Evolutionary conservation across 2,888 invertebrate genomes (phyloP), one percentile per base, ranked within the genome.

Genomic region (Synergus gifuensis): DNA sequence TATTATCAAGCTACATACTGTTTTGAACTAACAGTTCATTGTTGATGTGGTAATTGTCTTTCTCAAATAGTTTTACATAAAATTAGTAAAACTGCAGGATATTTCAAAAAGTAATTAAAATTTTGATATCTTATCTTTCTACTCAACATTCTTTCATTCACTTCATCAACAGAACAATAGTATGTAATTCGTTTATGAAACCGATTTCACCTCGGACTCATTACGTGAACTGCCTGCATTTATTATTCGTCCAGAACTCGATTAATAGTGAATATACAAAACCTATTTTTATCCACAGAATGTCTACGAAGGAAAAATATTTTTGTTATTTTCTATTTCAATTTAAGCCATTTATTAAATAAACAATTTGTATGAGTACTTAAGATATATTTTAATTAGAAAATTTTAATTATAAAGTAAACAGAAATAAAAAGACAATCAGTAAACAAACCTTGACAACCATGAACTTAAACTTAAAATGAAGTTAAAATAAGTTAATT

Each of bases 161-260:
- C n/a, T 9, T 66, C 44, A 66, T 44, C 42, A 66, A 40, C n/a
- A n/a, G 36, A 40, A 73, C 40, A 73, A 54, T 58, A 54, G 49
- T 73, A 36, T 36, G 36, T 36, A 58, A 58, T n/a, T 78, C 78
- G 76, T 79, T 77, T 81, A 60, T 78, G 64, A 54, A 78, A 76
- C 67, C 81, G 76, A 83, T 81, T 83, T 84, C 83, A 83, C 85
- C 85, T 85, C 82, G 83, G 79, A 76, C 42, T 79, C 79, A 79
- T 83, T 85, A 85, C 83, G 83, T 83, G 85, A 81, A 78, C 79
- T 78, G 82, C 77, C 76, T 80, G 66, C 78, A 79, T 81, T 78
- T 77, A 73, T 54, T 73, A 73, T 36, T 58, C 9, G n/a, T 28
- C 18, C 40, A 73, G 36, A 54, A 36, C n/a, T 73, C n/a, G 5